These are phyloP conservation scores for Thripadectes ignobilis DNA, from an alignment of 2,797 vertebrate species.

Conservation along the genomic window DNA sequence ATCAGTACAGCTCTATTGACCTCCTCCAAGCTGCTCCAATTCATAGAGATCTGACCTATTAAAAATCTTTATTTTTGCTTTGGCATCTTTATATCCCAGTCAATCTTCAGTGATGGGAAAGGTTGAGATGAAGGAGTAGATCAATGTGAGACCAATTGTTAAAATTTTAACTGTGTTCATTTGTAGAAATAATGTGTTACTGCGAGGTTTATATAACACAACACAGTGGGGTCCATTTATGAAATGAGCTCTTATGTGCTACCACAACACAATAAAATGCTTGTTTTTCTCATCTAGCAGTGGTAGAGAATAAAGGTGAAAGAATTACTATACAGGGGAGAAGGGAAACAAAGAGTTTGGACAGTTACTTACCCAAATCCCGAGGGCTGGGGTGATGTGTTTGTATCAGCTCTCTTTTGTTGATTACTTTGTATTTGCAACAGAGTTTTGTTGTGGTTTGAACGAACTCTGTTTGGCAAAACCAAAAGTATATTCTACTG, in stretches of 20 bases:
- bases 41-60: constrained; percentile 19
- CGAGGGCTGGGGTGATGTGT: neutral
- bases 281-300: neutral
- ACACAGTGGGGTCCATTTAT: neutral
- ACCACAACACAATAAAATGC: neutral
- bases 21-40: neutral
- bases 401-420: neutral
- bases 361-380: neutral
- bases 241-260: neutral
- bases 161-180: neutral
- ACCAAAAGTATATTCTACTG: neutral
- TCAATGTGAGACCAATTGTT: constrained; percentile 40
- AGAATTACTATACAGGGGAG: neutral
- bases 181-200: neutral
- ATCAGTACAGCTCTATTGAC: constrained; percentile 20
- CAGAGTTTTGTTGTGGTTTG: neutral
- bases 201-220: neutral
- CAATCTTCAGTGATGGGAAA: constrained; percentile 42
- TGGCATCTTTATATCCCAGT: constrained; percentile 41
- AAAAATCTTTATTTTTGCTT: constrained; percentile 59
- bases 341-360: neutral
- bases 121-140: constrained; percentile 29
- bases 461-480: neutral
- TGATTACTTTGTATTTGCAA: neutral
- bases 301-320: neutral